Conservation (phyloP, 2,113 vertebrate genomes). For the Catharus fuscescens region DNA sequence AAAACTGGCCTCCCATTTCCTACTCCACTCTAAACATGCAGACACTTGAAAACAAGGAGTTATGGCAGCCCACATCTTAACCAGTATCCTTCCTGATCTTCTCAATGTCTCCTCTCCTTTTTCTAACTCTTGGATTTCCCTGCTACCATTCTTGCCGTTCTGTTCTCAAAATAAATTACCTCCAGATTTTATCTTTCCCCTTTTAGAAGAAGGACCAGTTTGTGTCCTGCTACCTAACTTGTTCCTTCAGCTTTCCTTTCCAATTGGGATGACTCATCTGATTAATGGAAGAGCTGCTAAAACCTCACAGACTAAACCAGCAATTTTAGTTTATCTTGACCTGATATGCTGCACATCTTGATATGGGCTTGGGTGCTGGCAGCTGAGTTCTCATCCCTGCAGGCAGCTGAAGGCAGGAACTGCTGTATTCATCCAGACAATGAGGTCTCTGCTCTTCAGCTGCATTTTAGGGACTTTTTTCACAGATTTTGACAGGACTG, state of each 20-base stretch:
- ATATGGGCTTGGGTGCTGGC: background rate
- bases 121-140: background rate
- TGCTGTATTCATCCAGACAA: background rate
- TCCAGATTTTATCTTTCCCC: background rate
- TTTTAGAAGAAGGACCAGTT: background rate
- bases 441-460: background rate
- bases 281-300: background rate
- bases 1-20: background rate
- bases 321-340: background rate
- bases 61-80: background rate
- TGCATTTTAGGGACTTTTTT: background rate
- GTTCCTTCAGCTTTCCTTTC: background rate
- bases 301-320: background rate
- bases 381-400: background rate
- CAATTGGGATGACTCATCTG: background rate
- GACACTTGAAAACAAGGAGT: background rate
- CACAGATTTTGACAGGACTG: background rate
- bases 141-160: background rate
- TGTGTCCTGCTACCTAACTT: background rate
- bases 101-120: background rate
- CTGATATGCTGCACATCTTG: background rate
- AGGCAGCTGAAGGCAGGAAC: background rate
- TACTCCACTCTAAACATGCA: background rate
- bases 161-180: background rate
- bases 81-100: background rate